phyloP scores from a whole-genome alignment of 1,140 invertebrate species.

The Cephus cinctus region DNA sequence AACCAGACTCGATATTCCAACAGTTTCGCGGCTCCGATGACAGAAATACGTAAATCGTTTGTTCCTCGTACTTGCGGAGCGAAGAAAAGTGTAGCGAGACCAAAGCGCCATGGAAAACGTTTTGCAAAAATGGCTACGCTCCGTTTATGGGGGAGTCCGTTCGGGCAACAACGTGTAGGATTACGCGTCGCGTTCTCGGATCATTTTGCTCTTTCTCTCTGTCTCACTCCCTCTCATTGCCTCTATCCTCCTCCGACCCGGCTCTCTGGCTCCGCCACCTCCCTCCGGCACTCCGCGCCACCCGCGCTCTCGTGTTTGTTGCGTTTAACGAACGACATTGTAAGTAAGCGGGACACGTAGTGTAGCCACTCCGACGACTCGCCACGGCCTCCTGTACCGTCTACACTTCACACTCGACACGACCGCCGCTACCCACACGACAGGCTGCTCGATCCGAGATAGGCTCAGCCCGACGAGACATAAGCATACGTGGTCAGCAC shows the following conservation, averaged over 20 bases:
- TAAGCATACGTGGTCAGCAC: not conserved
- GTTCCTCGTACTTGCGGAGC: no score
- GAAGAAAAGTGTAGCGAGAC: no score
- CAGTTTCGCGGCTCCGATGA: no score
- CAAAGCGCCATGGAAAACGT: no score
- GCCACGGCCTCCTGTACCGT: not conserved
- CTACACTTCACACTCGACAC: not conserved
- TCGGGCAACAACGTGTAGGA: no score
- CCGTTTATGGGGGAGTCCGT: no score
- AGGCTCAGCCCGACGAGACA: not conserved
- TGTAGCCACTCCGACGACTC: not conserved
- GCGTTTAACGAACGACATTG: slow-evolving; percentile 26
- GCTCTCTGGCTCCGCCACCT: not conserved
- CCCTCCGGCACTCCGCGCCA: not conserved
- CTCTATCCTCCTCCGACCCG: not conserved
- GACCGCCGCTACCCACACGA: not conserved
- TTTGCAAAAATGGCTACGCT: no score
- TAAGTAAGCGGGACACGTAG: slow-evolving; percentile 25
- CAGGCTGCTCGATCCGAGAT: not conserved
- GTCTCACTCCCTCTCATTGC: not conserved
- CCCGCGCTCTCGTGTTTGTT: not conserved
- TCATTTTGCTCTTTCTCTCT: not conserved
- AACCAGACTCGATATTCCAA: no score
- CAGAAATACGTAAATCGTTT: no score
- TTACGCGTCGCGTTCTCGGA: not conserved